Base-by-base conservation (phyloP, 2,888 invertebrate species). In the Dryobotodes eremita region DNA sequence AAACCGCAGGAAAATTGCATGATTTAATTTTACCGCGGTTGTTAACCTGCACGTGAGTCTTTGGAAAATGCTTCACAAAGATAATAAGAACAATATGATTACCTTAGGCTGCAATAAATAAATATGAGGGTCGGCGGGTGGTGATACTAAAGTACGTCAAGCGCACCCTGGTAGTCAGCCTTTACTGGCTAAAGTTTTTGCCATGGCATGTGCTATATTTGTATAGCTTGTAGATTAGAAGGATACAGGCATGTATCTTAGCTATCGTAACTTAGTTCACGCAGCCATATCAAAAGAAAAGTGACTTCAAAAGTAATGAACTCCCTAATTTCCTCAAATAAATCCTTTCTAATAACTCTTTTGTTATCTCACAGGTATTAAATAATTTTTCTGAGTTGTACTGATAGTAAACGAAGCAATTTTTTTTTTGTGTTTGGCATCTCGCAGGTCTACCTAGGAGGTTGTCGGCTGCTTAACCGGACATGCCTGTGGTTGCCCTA, bases 1-100 rank as follows among this genome's bases (percentile, higher is more conserved):
- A 86, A 86, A 86, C 77, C 68, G 6, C 70, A 55, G 13, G 42
- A 62, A 59, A 57, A 62, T 26, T 31, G 13, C 15, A 62, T 20
- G 15, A 48, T 23, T 62, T 62, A n/a, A 70, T 71, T 72, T 55
- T 53, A 42, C 17, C 17, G 64, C 48, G 76, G 50, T 76, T 71
- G 15, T 73, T 11, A 71, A 75, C 36, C 15, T 55, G 23, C 26
- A 64, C 26, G 42, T 73, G 55, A 26, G 5, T 50, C 20, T 53
- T 26, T 65, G 17, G 23, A 26, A 76, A 59, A 65, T 70, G 53
- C 0, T 36, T 13, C n/a, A 11, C n/a, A 46, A 53, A 53, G 42
- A 62, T 50, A 48, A 50, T 31, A 26, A n/a, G 10, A 55, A n/a
- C 1, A 42, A 48, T 42, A 26, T 15, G 13, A 23, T 23, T 50